Conservation (phyloP, 2,888 invertebrate genomes). For the Yponomeuta evonymella region DNA sequence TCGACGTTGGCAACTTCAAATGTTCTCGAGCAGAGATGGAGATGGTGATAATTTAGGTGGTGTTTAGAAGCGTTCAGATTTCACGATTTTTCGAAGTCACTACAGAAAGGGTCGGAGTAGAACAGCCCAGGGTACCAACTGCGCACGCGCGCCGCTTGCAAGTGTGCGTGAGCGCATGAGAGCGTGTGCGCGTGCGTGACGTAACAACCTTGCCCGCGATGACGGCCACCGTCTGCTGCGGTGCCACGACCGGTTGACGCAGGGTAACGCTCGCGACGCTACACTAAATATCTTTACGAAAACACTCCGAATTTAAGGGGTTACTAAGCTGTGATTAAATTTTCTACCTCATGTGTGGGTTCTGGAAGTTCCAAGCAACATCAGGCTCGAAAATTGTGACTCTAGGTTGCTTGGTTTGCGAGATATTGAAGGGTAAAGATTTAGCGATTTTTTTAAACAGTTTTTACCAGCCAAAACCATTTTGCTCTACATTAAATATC, state of each 20-base stretch:
- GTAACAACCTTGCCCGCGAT: conserved; percentile 43
- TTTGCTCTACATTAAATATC: neutral
- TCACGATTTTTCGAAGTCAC: neutral
- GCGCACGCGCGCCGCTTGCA: conserved; percentile 20
- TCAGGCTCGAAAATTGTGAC: conserved; percentile 27
- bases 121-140: neutral
- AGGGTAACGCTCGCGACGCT: conserved; percentile 29
- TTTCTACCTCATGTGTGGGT: conserved; percentile 17
- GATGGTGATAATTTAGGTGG: too few species aligned
- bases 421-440: neutral
- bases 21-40: too few species aligned
- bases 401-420: neutral
- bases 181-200: conserved; percentile 29
- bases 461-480: neutral
- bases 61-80: too few species aligned
- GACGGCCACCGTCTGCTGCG: conserved; percentile 35
- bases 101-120: neutral
- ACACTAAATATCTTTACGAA: conserved; percentile 26
- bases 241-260: conserved; percentile 23
- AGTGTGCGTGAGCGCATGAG: conserved; percentile 24
- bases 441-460: neutral
- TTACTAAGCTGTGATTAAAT: conserved; percentile 27
- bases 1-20: too few species aligned
- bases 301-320: conserved; percentile 27
- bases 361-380: conserved; percentile 25